Evolutionary conservation across 2,797 vertebrate species (phyloP), one percentile per base, ranked within the genome.

Genomic region (Leptatherina wallacei): DNA sequence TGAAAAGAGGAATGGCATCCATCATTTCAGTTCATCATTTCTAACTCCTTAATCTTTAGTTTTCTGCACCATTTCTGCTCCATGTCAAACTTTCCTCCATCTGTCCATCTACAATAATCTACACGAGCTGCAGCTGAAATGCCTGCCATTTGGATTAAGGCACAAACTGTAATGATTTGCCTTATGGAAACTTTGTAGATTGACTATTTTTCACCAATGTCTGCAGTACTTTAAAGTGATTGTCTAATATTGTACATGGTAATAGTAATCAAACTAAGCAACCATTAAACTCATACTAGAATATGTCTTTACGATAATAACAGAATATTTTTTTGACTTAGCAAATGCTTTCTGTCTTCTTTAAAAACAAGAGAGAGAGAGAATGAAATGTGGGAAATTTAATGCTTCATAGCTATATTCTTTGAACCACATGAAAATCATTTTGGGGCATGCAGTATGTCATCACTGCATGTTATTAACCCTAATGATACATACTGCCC

Each of bases 1-100:
- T 56, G 66, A 82, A 64, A 65, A 86, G 6, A 86, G 30, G 27
- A 84, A 60, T 51, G 9, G 16, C 51, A 87, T 81, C 40, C 64
- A 78, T 85, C 67, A 80, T 20, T 70, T 63, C 20, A 51, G 59
- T 69, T 62, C 14, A 69, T 73, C 13, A 71, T 1, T 69, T 69
- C 30, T 54, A 69, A 57, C 69, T 32, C 12, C 42, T 38, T 2
- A 63, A 42, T 64, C 24, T 27, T 69, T 38, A 61, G 14, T 11
- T 67, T 66, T 73, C 66, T 65, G 57, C 55, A 61, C 1, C 20
- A 1, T 42, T 44, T 68, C 36, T 68, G 14, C 33, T 75, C 22
- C 14, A 57, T 30, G 52, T 77, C 36, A 40, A 11, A 71, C 13
- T 42, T 38, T 27, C 61, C 20, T 54, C 75, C 30, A 62, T 71